These are phyloP conservation scores for Hexactinellida sp. DNA, from an alignment of 37 sponge, comb jelly and placozoan genomes.

Conservation along the genomic window DNA sequence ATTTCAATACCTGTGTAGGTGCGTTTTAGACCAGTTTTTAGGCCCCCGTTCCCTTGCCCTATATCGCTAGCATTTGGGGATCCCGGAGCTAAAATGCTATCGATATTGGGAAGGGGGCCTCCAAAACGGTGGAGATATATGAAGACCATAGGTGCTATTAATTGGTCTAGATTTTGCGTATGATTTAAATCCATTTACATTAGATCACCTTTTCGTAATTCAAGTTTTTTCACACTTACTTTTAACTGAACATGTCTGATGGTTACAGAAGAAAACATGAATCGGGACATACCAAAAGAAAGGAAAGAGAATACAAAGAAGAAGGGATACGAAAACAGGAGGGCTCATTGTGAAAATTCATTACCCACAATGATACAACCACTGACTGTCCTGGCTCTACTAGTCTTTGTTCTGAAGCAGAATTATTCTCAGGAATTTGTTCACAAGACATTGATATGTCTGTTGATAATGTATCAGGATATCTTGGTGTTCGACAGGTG, in stretches of 20 bases:
- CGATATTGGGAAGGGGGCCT: background rate
- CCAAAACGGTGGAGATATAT: background rate
- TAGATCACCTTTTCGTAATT: too few species aligned
- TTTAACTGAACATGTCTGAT: background rate
- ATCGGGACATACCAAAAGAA: background rate
- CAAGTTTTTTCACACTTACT: background rate
- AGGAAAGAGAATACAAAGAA: background rate
- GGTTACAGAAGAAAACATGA: background rate
- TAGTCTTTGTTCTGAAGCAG: background rate
- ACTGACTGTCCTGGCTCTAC: background rate
- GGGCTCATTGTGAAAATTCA: background rate
- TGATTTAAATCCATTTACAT: too few species aligned
- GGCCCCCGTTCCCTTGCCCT: background rate
- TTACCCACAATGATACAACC: background rate
- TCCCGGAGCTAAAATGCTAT: background rate
- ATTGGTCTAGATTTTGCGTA: too few species aligned
- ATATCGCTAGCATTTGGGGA: background rate
- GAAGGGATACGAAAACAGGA: background rate
- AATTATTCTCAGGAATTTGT: background rate
- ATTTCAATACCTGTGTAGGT: background rate
- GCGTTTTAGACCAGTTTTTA: too few species aligned
- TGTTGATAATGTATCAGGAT: background rate
- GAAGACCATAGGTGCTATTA: background rate
- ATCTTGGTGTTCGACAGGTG: background rate
- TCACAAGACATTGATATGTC: background rate